Evolutionary conservation across 1,140 invertebrate species (phyloP), one percentile per base, ranked within the genome.

Genomic region (Drosophila tristis): DNA sequence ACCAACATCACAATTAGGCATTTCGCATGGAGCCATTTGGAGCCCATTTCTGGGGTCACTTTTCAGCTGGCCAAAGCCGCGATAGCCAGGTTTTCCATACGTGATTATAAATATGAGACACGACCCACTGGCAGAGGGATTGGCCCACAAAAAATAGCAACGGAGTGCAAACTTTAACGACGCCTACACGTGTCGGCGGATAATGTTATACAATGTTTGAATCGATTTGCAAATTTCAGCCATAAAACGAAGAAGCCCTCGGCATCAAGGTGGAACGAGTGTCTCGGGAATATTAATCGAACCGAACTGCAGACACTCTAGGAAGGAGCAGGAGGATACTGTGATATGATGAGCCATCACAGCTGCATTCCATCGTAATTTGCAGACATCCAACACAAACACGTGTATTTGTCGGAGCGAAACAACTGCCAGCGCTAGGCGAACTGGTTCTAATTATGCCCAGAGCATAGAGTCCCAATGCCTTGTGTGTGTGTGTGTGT

Each of bases 371-470:
- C 58, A 62, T 66, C 45, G 63, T 29, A 15, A 31, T 20, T 43
- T 35, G 42, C 42, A 45, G 8, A 31, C 15, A 31, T 58, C 60
- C 20, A 35, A 16, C 62, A 26, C 42, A 15, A 23, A 31, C 20
- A 44, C 26, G 15, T 11, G 7, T 35, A 62, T 43, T 43, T 58
- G 39, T 20, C 43, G n/a, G 26, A 55, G 15, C 31, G 29, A 47
- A 23, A 48, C 67, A 66, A 64, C 67, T 70, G 70, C 65, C 35
- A 20, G 48, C 35, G 11, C n/a, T 20, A 15, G 23, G 15, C 8
- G 79, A 90, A 89, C 85, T 71, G 72, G 79, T 89, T 89, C 84
- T 89, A 70, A 89, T 90, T 89, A 80, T 89, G 76, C 73, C 73
- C 74, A 86, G 47, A 35, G 20, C 26, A 9, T 31, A 31, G 8